Conservation (phyloP, 2,888 invertebrate genomes). For the Teleiodes luculella region DNA sequence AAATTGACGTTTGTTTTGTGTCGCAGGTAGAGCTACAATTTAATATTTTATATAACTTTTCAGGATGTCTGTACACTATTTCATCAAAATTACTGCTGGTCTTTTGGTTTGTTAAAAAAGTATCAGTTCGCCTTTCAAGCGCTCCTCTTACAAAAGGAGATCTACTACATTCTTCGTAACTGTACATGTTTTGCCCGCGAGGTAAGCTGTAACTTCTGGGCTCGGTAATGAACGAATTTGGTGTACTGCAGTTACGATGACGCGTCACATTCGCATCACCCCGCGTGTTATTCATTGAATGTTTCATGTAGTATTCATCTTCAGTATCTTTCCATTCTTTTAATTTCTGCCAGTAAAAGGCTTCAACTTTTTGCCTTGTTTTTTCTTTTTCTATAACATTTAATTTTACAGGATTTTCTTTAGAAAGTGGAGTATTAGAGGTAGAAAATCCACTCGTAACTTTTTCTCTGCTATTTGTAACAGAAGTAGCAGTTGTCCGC, state of each 20-base stretch:
- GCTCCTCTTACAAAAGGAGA: constrained; percentile 52
- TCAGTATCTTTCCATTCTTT: constrained; percentile 81
- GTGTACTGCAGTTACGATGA: constrained; percentile 45
- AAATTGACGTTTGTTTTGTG: constrained; percentile 33
- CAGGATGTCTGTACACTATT: constrained; percentile 51
- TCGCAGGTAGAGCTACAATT: constrained; percentile 27
- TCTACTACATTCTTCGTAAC: constrained; percentile 36
- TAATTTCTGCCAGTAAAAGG: constrained; percentile 83
- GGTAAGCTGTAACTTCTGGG: constrained; percentile 55
- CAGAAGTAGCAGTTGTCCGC: constrained; percentile 42
- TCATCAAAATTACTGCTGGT: constrained; percentile 38
- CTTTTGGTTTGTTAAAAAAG: constrained; percentile 43
- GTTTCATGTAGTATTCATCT: constrained; percentile 70
- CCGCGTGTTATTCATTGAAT: constrained; percentile 41
- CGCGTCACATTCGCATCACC: constrained; percentile 28
- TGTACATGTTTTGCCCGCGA: constrained; percentile 44
- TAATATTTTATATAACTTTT: constrained; percentile 37
- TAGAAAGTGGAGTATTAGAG: constrained; percentile 16
- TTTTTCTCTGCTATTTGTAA: constrained; percentile 26
- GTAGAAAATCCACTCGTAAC: constrained; percentile 25
- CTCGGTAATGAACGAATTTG: constrained; percentile 41
- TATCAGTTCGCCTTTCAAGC: constrained; percentile 60
- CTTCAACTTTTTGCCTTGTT: constrained; percentile 80
- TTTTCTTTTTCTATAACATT: constrained; percentile 66
- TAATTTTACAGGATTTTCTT: constrained; percentile 25